These are phyloP conservation scores for Corynorhinus townsendii DNA, from an alignment of 2,113 vertebrate genomes.

Conservation along the genomic window DNA sequence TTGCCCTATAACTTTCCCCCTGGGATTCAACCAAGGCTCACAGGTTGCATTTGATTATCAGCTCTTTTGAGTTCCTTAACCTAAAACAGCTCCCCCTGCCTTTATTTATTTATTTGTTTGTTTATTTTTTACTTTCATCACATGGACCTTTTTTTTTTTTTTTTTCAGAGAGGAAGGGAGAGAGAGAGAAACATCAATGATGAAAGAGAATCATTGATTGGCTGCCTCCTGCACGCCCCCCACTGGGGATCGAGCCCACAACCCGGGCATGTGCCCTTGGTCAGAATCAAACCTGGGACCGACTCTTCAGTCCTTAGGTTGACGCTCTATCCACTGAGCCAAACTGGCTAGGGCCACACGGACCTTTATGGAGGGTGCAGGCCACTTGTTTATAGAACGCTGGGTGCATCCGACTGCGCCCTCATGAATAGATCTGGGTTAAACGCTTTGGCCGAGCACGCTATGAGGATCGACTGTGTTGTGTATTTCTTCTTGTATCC, in stretches of 20 bases:
- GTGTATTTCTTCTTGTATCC: not conserved
- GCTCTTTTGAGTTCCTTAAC: not conserved
- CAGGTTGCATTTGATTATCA: not conserved
- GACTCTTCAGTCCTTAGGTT: no score
- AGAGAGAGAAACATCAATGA: no score
- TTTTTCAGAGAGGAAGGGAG: no score
- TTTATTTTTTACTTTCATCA: not conserved
- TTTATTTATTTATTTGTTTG: not conserved
- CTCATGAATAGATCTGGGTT: not conserved
- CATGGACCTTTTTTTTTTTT: not conserved
- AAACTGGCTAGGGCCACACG: not conserved
- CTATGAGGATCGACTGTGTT: not conserved
- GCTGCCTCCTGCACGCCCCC: no score
- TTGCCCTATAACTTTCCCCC: not conserved
- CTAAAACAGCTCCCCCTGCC: not conserved
- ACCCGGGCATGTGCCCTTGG: no score
- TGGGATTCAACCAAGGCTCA: not conserved
- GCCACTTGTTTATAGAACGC: not conserved
- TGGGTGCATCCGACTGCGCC: not conserved
- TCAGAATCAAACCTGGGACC: no score
- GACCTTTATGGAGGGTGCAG: not conserved
- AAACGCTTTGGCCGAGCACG: not conserved
- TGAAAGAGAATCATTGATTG: no score
- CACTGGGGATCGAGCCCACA: no score
- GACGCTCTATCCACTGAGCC: no score